Evolutionary conservation across 2,888 invertebrate species (phyloP).

Genomic region (Dugesia japonica): DNA sequence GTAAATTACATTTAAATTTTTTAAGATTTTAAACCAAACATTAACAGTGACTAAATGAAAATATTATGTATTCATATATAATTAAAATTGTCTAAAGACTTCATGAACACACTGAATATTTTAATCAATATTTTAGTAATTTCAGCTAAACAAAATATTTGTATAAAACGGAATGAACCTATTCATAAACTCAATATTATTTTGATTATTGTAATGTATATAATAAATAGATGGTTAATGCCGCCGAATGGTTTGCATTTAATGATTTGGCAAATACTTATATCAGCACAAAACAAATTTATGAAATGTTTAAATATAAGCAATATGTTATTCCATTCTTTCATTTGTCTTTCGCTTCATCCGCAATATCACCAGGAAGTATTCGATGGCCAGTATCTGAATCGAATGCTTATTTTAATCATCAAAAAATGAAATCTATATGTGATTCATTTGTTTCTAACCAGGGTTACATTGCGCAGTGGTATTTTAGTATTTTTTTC

Average conservation of each 20-base stretch:
- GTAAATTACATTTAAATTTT: too few species aligned
- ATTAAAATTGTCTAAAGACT: too few species aligned
- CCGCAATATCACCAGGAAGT: background rate
- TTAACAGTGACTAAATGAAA: too few species aligned
- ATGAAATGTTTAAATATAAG: background rate
- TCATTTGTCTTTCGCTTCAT: background rate
- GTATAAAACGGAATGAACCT: too few species aligned
- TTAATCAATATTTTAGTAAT: too few species aligned
- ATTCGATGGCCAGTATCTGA: background rate
- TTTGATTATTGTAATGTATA: too few species aligned
- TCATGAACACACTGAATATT: too few species aligned
- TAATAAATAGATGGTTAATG: slow-evolving; percentile 20
- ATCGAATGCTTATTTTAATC: background rate
- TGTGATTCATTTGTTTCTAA: background rate
- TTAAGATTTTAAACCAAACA: too few species aligned
- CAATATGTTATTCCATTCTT: background rate
- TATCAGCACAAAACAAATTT: background rate
- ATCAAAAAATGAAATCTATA: background rate
- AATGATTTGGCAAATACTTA: background rate
- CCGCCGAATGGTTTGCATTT: background rate
- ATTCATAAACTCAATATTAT: too few species aligned
- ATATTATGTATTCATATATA: too few species aligned
- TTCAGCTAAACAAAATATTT: too few species aligned
- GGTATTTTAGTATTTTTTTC: background rate
- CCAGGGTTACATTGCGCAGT: background rate